Conservation (phyloP, 2,888 invertebrate species). For the Pammene aurita region DNA sequence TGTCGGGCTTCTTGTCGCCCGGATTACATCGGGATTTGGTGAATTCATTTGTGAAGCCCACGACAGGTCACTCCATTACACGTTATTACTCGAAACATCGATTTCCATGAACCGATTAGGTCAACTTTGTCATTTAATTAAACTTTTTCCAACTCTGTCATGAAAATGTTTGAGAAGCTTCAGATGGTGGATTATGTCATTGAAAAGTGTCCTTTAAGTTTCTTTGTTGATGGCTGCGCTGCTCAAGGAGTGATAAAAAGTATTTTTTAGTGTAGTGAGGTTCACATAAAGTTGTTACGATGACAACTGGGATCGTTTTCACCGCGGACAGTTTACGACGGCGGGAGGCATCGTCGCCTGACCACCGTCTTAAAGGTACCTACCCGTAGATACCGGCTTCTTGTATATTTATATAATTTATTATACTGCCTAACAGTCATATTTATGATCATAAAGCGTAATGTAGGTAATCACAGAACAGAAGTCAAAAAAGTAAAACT, state of each 20-base stretch:
- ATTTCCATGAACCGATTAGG: slow-evolving; percentile 50
- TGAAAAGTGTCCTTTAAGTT: slow-evolving; percentile 21
- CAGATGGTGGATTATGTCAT: slow-evolving; percentile 36
- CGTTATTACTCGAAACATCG: slow-evolving; percentile 73
- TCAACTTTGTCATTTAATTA: slow-evolving; percentile 35
- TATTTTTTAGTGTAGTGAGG: slow-evolving; percentile 60
- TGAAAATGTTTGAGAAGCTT: slow-evolving; percentile 22
- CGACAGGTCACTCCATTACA: slow-evolving; percentile 68
- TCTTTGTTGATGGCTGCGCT: slow-evolving; percentile 28
- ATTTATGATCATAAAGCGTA: slow-evolving; percentile 24
- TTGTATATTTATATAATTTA: slow-evolving; percentile 9
- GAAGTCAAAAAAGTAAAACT: not conserved
- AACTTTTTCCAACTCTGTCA: slow-evolving; percentile 18
- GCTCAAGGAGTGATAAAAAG: slow-evolving; percentile 56
- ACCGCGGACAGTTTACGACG: slow-evolving; percentile 64
- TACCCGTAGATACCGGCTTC: slow-evolving; percentile 3
- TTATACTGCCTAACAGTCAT: not conserved
- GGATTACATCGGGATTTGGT: slow-evolving; percentile 79
- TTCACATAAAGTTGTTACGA: slow-evolving; percentile 66
- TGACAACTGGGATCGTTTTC: slow-evolving; percentile 73
- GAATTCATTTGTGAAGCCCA: slow-evolving; percentile 71
- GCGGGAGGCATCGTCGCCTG: slow-evolving; percentile 43
- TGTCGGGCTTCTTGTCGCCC: slow-evolving; percentile 71
- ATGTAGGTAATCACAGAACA: too few species aligned
- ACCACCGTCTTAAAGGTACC: slow-evolving; percentile 43